phyloP scores from a whole-genome alignment of 2,888 invertebrate species.

The Galerucella nymphaeae region DNA sequence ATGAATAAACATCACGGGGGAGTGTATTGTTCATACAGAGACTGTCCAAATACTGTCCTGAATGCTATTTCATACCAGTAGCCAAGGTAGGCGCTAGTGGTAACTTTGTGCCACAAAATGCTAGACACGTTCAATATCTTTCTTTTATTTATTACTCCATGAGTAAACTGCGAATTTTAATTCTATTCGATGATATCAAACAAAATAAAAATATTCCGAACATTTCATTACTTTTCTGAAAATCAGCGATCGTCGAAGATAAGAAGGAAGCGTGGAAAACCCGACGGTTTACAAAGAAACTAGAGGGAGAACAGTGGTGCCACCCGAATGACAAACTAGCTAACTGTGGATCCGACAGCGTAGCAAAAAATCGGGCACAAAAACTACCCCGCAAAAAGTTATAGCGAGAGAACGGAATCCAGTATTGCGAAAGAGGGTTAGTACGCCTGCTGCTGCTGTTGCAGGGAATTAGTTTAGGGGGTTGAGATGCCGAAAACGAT shows the following conservation, averaged over 20 bases:
- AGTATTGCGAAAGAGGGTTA: slow-evolving; percentile 46
- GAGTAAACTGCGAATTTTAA: too few species aligned
- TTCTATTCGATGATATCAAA: neutral
- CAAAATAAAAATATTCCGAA: neutral
- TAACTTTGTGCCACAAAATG: too few species aligned
- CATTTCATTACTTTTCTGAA: neutral
- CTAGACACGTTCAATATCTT: too few species aligned
- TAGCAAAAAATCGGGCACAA: slow-evolving; percentile 60
- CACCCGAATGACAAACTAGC: slow-evolving; percentile 66
- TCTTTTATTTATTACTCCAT: too few species aligned
- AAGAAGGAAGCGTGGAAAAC: slow-evolving; percentile 22
- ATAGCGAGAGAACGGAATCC: slow-evolving; percentile 48
- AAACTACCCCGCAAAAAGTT: slow-evolving; percentile 57
- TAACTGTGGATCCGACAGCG: slow-evolving; percentile 67
- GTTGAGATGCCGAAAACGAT: slow-evolving; percentile 46
- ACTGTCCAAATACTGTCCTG: too few species aligned
- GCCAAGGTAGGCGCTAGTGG: too few species aligned
- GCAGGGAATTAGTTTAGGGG: slow-evolving; percentile 55
- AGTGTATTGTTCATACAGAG: too few species aligned
- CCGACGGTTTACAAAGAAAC: slow-evolving; percentile 49
- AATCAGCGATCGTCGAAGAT: slow-evolving; percentile 14
- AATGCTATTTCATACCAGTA: too few species aligned
- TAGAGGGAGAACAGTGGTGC: slow-evolving; percentile 59
- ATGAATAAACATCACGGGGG: too few species aligned
- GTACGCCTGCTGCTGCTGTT: slow-evolving; percentile 42